Evolutionary conservation across 2,888 invertebrate species (phyloP), one percentile per base, ranked within the genome.

Genomic region (Lithophane socia): DNA sequence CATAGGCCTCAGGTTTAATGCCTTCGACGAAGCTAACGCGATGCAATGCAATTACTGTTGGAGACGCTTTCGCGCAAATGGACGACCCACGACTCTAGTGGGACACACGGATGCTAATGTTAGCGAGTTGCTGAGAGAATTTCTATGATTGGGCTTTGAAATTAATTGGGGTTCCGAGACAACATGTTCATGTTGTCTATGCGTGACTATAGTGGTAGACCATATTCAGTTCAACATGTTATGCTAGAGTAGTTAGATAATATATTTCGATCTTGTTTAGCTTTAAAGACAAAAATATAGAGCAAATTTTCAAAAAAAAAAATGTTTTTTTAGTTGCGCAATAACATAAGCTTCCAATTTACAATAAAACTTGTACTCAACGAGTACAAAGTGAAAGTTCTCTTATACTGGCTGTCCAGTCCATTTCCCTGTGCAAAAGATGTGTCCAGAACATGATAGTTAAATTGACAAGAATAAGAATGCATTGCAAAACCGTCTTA

Each of bases 61-160:
- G 86, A 87, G 89, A 90, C 88, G 90, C 90, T 92, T 92, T 91
- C 90, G 87, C 88, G 85, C 85, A 91, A 91, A 90, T 92, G 88
- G 85, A 82, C 85, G 82, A 76, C 80, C 78, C 84, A 85, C 83
- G 85, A 80, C 79, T 78, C 79, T 58, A 83, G 82, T 66, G 75
- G 73, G 84, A 89, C 91, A 90, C 85, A 92, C 88, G 79, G 90
- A 60, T 73, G 65, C 49, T n/a, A 66, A 58, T 54, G 76, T 73
- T 75, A 56, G 69, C 73, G 68, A 88, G 60, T 79, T 58, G 18
- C 16, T 18, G 12, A 60, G 56, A 64, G 16, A 77, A 84, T 69
- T 37, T 79, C 4, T 42, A 47, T 67, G 61, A 83, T 67, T 67
- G 65, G 37, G 21, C 29, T n/a, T 49, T 47, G 37, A 52, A 9